Evolutionary conservation across 2,113 vertebrate species (phyloP), one percentile per base, ranked within the genome.

Genomic region (Sander vitreus): DNA sequence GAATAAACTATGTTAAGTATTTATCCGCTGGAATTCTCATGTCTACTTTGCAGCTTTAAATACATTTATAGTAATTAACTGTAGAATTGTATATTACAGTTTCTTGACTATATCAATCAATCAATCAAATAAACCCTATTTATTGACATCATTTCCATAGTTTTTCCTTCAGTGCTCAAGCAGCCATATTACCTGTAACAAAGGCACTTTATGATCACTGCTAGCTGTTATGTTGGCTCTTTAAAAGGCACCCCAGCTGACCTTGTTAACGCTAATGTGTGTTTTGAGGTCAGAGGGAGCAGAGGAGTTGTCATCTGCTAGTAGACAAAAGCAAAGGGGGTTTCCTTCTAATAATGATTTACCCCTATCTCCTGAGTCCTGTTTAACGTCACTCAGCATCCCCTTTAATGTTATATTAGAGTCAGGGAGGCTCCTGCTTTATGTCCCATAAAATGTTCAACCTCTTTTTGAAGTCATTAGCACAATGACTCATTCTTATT

Each of bases 241-340:
- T 67, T 80, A 19, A 78, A 50, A 80, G 51, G 73, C 78, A 71
- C 70, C 43, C 73, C 74, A 19, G 58, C 64, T 78, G 84, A 89
- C 86, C 84, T 83, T 85, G 80, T 90, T 84, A 76, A 83, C 5
- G 25, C 12, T 86, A 85, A 88, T 89, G 81, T 92, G 87, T 87
- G 90, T 85, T 87, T 88, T 72, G 78, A 90, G 86, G 85, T 90
- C 83, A 86, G 36, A 51, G 47, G 75, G 77, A 85, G 59, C 78
- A 50, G 57, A 54, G 59, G 73, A 75, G 74, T 39, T 83, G 83
- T 89, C 83, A 78, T 82, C 53, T 83, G 78, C 73, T 63, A 30
- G 81, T 81, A 85, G 88, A 88, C 85, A 70, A 88, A 91, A 90
- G 78, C 70, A 30, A 58, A 85, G 55, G 64, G 69, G 54, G 70